Conservation (phyloP, 2,888 invertebrate genomes). For the Drosophila borborema region DNA sequence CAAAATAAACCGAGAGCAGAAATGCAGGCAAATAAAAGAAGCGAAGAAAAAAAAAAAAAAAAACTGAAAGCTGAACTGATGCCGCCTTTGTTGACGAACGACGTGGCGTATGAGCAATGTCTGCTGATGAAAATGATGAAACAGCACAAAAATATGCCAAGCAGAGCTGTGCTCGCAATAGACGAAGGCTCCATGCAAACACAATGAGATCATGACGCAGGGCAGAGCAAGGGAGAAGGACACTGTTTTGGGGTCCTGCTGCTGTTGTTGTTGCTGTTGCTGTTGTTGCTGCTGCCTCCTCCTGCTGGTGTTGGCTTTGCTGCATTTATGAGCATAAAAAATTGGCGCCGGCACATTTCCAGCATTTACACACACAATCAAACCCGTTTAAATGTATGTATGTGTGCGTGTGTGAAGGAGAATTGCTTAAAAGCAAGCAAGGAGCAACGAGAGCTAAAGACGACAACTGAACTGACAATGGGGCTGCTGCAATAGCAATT, state of each 20-base stretch:
- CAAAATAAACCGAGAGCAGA: slow-evolving; percentile 34
- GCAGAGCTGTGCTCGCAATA: slow-evolving; percentile 3
- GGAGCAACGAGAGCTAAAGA: slow-evolving; percentile 44
- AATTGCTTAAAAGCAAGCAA: slow-evolving; percentile 66
- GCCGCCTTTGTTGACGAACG: slow-evolving; percentile 71
- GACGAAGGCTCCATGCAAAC: slow-evolving; percentile 60
- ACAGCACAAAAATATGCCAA: slow-evolving; percentile 78
- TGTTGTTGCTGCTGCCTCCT: slow-evolving; percentile 33
- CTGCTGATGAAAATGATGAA: slow-evolving; percentile 81
- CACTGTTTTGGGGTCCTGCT: slow-evolving; percentile 23
- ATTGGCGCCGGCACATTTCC: slow-evolving; percentile 72
- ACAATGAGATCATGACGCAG: slow-evolving; percentile 65
- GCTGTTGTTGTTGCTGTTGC: slow-evolving; percentile 29
- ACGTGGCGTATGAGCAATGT: slow-evolving; percentile 78
- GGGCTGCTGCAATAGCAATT: slow-evolving; percentile 42
- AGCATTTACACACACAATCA: slow-evolving; percentile 77
- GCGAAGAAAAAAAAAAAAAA: neutral
- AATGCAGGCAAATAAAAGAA: slow-evolving; percentile 27
- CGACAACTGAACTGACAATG: slow-evolving; percentile 67
- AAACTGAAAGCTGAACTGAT: slow-evolving; percentile 41
- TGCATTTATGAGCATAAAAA: slow-evolving; percentile 78
- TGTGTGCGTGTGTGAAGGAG: slow-evolving; percentile 29
- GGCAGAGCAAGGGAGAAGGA: neutral
- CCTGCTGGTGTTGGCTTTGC: slow-evolving; percentile 26
- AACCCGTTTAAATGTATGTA: slow-evolving; percentile 39